Evolutionary conservation across 2,888 invertebrate genomes (phyloP).

Genomic region (Sphaeridia pumilis): DNA sequence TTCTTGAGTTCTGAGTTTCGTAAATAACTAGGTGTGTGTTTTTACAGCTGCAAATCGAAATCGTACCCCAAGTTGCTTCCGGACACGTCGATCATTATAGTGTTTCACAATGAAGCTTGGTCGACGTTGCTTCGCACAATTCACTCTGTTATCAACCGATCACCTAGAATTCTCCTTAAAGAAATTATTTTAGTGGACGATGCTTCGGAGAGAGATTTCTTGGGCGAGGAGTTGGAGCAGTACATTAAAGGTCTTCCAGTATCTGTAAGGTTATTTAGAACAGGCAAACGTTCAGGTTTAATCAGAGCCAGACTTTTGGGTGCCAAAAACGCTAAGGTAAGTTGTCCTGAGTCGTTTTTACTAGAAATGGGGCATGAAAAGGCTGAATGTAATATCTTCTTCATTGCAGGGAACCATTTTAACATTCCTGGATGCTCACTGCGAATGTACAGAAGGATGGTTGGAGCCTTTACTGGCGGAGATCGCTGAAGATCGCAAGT

Average conservation of each 20-base stretch:
- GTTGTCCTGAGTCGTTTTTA: neutral
- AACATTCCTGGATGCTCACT: constrained; percentile 96
- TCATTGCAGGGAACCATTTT: constrained; percentile 66
- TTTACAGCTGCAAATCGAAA: constrained; percentile 62
- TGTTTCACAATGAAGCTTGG: constrained; percentile 99
- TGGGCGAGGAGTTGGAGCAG: constrained; percentile 76
- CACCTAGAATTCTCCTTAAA: constrained; percentile 71
- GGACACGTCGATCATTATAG: constrained; percentile 91
- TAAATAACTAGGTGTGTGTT: constrained; percentile 44
- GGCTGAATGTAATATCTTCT: constrained; percentile 28
- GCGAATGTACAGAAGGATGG: constrained; percentile 99
- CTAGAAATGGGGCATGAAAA: constrained; percentile 41
- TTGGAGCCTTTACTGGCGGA: constrained; percentile 83
- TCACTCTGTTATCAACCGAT: constrained; percentile 80
- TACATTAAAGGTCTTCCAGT: constrained; percentile 78
- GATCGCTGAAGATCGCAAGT: constrained; percentile 80
- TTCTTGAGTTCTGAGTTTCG: constrained; percentile 58
- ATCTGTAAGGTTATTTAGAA: constrained; percentile 73
- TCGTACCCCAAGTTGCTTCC: constrained; percentile 67
- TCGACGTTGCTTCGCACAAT: constrained; percentile 78
- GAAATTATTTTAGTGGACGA: constrained; percentile 98
- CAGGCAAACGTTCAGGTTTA: constrained; percentile 84
- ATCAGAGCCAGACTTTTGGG: constrained; percentile 91
- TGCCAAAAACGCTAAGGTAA: constrained; percentile 58
- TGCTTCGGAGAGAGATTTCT: constrained; percentile 86